Base-by-base conservation (phyloP, 2,797 vertebrate genomes). In the Falco novaeseelandiae region DNA sequence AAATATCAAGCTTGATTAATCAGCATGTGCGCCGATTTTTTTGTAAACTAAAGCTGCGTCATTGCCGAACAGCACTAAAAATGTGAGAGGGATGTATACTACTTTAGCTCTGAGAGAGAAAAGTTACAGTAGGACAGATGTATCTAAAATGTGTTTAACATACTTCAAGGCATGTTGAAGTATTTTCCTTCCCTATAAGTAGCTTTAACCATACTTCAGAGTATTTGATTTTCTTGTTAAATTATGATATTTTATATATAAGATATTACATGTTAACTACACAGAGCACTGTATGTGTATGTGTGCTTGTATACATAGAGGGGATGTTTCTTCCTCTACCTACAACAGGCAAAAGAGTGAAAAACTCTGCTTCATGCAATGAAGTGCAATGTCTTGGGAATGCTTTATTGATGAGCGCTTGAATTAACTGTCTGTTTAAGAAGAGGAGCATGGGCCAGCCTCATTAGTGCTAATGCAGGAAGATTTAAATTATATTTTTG, bases 401-500 rank as follows among this genome's bases (percentile, higher is more conserved):
- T 65, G 23, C 57, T 93, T 92, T 83, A 95, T 71, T 90, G 90
- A 87, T 54, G 71, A 95, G 81, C 87, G 61, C 71, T 93, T 81
- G 84, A 94, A 89, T 88, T 88, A 95, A 96, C 76, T 74, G 46
- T 58, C 89, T 95, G 0, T 89, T 96, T 94, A 86, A 89, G 74
- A 87, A 80, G 38, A 91, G 29, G 46, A 83, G 44, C 76, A 87
- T 40, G 84, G 86, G 84, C 87, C 84, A 96, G 72, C 48, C 78
- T 97, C 89, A 91, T 96, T 96, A 96, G 74, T 92, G 81, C 52
- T 96, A 94, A 89, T 69, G 61, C 10, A 87, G 62, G 42, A 90
- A 95, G 92, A 89, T 83, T 95, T 87, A 85, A 97, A 93, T 96
- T 85, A 94, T 34, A 32, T 4, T 92, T 95, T 89, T 67, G 44